Conservation (phyloP, 2,888 invertebrate species). For the Mythimna ferrago region DNA sequence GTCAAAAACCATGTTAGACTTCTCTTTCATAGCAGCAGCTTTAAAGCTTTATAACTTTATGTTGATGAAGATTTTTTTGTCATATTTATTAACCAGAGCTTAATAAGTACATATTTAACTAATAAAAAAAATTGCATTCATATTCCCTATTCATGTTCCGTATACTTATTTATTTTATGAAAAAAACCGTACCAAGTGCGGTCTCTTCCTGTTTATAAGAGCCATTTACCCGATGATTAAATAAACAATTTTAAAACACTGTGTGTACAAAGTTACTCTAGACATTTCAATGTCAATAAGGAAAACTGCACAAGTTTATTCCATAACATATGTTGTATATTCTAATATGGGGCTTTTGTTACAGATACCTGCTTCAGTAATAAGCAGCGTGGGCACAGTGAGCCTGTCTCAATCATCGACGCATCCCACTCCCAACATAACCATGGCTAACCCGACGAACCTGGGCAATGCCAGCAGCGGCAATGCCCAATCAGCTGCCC, state of each 20-base stretch:
- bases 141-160: not conserved
- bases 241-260: constrained; percentile 11
- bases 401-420: constrained; percentile 87
- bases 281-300: constrained; percentile 47
- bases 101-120: too few relatives aligned
- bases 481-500: constrained; percentile 75
- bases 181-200: constrained; percentile 1
- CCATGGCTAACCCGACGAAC: constrained; percentile 88
- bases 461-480: constrained; percentile 83
- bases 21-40: too few relatives aligned
- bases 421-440: constrained; percentile 81
- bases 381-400: constrained; percentile 91
- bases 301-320: constrained; percentile 30
- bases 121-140: too few relatives aligned
- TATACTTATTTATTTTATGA: not conserved
- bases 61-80: too few relatives aligned
- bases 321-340: constrained; percentile 1
- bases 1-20: too few relatives aligned
- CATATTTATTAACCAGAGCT: too few relatives aligned
- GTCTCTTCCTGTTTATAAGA: constrained; percentile 35
- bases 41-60: too few relatives aligned
- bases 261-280: constrained; percentile 7
- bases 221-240: constrained; percentile 16
- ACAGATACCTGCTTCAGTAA: constrained; percentile 91
- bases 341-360: constrained; percentile 60